Evolutionary conservation across 2,797 vertebrate species (phyloP), one percentile per base, ranked within the genome.

Genomic region (Myotis vivesi): DNA sequence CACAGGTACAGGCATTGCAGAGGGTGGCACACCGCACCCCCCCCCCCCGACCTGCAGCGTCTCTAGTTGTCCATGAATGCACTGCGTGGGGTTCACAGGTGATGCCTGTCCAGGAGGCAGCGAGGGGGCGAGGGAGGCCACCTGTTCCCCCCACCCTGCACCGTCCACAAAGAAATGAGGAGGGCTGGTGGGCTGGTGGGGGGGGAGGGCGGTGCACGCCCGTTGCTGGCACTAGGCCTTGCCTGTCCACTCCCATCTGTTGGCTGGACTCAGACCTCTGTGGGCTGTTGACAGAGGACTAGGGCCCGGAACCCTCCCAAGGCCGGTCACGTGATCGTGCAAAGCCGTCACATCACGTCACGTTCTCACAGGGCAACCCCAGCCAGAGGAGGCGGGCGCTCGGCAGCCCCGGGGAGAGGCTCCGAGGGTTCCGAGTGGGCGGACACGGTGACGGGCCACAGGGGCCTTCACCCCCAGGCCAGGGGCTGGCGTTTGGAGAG

Each of bases 1-100:
- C 9, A 49, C 46, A 23, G 20, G 51, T 2, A 38, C 59, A 28
- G 72, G 57, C 38, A 38, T 19, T 25, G 55, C 1, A 46, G 68
- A 62, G 59, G 0, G 15, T 9, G 12, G 36, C 0, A 0, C 0
- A 17, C 17, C 5, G 25, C 16, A 4, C n/a, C n/a, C n/a, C n/a
- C n/a, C n/a, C n/a, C 12, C 46, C 64, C 16, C 1, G 3, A 38
- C 38, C 38, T 38, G 38, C 38, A 6, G 46, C 8, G 5, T 44
- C 38, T 25, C 73, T 28, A 1, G 30, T 19, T 23, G 38, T 59
- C 53, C 57, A 36, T 53, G 49, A 33, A 30, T 0, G 1, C 0
- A 0, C 12, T 49, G 41, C 57, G 49, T 20, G 41, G 5, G n/a
- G 33, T 3, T 77, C 38, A 41, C 44, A 16, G 10, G 16, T 19